These are phyloP conservation scores for Glyptemys insculpta DNA, from an alignment of 2,797 vertebrate species.

Conservation along the genomic window DNA sequence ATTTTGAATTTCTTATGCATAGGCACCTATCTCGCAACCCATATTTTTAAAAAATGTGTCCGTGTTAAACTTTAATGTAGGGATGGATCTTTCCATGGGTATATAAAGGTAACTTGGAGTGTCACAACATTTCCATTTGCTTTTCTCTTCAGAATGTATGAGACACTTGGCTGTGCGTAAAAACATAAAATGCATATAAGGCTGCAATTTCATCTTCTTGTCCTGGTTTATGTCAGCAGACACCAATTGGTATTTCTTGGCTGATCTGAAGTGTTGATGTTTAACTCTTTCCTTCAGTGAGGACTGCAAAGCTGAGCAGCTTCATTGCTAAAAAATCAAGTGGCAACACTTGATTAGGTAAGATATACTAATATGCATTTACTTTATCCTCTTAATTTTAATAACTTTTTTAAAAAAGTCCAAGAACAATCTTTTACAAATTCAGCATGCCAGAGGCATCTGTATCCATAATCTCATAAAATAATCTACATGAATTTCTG, in stretches of 20 bases:
- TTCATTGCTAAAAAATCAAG: neutral
- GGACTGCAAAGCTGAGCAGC: neutral
- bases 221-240: neutral
- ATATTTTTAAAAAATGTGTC: accelerated
- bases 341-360: neutral
- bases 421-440: neutral
- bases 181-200: neutral
- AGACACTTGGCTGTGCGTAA: neutral
- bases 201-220: neutral
- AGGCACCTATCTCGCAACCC: neutral
- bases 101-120: neutral
- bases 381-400: neutral
- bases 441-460: neutral
- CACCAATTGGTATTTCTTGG: neutral
- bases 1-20: neutral
- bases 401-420: neutral
- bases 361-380: neutral
- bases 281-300: neutral
- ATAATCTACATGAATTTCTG: neutral
- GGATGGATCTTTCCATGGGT: neutral
- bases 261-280: neutral
- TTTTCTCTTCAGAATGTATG: neutral
- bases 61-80: neutral
- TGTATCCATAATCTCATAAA: accelerated
- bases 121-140: neutral